Evolutionary conservation across 2,113 vertebrate species (phyloP).

Genomic region (Trogon surrucura): DNA sequence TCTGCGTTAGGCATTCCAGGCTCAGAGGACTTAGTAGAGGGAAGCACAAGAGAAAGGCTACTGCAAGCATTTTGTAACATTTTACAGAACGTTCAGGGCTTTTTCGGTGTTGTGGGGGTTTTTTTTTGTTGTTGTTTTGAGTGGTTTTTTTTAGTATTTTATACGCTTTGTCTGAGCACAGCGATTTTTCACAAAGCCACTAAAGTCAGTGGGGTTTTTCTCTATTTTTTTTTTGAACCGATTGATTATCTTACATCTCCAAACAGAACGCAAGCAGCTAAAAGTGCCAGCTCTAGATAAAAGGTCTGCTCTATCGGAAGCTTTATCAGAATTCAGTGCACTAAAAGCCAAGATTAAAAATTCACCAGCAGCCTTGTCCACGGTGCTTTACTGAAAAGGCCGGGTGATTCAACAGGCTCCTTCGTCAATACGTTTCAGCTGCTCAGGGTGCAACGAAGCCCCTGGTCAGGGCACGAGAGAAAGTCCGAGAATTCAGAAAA

Average conservation of each 20-base stretch:
- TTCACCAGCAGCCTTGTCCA: neutral
- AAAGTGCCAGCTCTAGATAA: neutral
- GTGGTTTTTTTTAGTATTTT: neutral
- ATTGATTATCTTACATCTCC: neutral
- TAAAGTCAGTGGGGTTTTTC: neutral
- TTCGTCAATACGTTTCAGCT: neutral
- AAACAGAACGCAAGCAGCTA: neutral
- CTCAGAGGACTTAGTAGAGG: neutral
- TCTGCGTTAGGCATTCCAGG: neutral
- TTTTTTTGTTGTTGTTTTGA: neutral
- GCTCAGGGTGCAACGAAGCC: fast-evolving
- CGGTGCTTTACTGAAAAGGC: neutral
- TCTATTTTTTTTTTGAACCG: too few relatives aligned
- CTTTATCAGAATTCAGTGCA: neutral
- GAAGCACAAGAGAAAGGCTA: neutral
- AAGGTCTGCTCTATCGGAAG: neutral
- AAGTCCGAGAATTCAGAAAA: neutral
- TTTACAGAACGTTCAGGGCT: neutral
- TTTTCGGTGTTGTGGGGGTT: neutral
- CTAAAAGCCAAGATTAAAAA: neutral
- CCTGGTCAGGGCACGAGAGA: neutral
- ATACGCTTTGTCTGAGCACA: neutral
- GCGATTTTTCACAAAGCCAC: neutral
- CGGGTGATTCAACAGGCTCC: neutral
- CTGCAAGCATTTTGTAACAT: neutral